These are phyloP conservation scores for Xiphophorus hellerii DNA, from an alignment of 2,113 vertebrate species.

Conservation along the genomic window DNA sequence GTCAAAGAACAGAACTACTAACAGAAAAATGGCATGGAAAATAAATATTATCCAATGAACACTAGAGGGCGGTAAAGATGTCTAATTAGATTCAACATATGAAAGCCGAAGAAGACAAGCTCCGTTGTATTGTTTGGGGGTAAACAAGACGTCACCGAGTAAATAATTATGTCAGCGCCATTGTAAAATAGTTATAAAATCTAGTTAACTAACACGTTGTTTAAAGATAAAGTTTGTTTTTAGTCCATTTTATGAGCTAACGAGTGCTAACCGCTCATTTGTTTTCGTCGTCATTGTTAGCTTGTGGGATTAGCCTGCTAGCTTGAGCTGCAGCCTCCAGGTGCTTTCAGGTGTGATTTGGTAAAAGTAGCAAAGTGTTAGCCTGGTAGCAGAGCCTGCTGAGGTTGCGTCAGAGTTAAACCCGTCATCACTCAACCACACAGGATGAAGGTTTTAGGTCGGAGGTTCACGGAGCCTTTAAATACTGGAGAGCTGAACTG, in stretches of 20 bases:
- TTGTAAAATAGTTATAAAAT: too few relatives aligned
- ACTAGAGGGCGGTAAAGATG: neutral
- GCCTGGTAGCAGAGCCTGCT: neutral
- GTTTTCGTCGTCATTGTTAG: neutral
- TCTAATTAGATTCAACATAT: neutral
- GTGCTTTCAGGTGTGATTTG: neutral
- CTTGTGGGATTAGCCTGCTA: neutral
- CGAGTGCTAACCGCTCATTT: too few relatives aligned
- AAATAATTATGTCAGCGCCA: neutral
- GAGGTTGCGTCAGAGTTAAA: neutral
- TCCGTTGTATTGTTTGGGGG: too few relatives aligned
- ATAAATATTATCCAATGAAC: too few relatives aligned
- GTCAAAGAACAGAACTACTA: too few relatives aligned
- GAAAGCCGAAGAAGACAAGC: neutral
- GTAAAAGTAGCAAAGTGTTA: neutral
- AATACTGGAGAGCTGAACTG: neutral
- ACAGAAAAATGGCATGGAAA: too few relatives aligned
- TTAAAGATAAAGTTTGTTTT: neutral
- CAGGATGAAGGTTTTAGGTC: constrained; percentile 9
- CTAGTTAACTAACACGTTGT: too few relatives aligned
- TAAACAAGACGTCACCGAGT: neutral
- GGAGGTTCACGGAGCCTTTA: constrained; percentile 32
- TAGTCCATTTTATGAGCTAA: neutral
- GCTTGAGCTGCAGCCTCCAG: neutral
- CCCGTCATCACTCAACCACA: neutral